These are phyloP conservation scores for Prenolepis imparis DNA, from an alignment of 2,888 invertebrate species.

Conservation along the genomic window DNA sequence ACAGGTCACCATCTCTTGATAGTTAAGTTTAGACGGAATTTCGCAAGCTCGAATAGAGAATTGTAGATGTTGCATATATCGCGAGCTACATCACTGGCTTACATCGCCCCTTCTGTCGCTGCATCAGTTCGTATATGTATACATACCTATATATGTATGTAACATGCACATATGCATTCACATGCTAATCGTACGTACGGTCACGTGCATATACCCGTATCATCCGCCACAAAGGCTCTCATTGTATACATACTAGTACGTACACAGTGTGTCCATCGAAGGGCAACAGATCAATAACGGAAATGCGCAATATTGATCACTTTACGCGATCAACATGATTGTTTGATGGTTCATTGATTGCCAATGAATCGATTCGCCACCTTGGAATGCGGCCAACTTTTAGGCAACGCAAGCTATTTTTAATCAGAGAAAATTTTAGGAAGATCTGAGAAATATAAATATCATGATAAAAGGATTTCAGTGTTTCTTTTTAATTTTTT, in stretches of 20 bases:
- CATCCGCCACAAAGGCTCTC: constrained; percentile 30
- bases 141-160: background rate
- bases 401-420: background rate
- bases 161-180: constrained; percentile 38
- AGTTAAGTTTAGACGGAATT: background rate
- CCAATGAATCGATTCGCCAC: background rate
- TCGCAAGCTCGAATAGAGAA: background rate
- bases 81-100: constrained; percentile 34
- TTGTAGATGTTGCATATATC: background rate
- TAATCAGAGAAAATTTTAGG: background rate
- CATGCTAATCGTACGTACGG: constrained; percentile 39
- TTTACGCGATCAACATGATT: constrained; percentile 1
- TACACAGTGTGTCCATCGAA: constrained; percentile 26
- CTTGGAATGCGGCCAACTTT: background rate
- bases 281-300: constrained; percentile 41
- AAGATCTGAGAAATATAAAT: constrained; percentile 6
- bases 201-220: constrained; percentile 54
- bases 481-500: background rate
- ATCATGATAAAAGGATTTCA: background rate
- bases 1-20: background rate
- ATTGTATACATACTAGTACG: constrained; percentile 23
- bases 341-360: constrained; percentile 1
- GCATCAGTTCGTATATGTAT: background rate
- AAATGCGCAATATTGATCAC: constrained; percentile 28
- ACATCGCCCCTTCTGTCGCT: background rate